A percentile compares a stretch with the other conserved stretches of the same genome.
Conservation (phyloP, 53 echinoderm and acorn worm genomes). For the Pentamera pediparva region DNA sequence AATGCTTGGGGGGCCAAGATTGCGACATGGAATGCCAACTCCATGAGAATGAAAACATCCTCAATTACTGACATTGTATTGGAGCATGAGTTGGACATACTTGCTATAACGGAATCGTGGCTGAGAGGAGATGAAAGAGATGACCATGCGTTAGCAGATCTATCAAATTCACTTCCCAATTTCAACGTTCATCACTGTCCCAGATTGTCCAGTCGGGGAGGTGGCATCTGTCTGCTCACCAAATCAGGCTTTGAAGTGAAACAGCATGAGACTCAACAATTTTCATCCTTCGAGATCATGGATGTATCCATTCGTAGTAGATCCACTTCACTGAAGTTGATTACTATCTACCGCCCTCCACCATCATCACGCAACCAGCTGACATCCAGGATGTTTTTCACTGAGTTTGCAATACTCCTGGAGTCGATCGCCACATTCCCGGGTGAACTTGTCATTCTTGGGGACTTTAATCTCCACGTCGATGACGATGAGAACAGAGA, state of each 20-base stretch:
- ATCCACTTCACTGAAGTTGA: neutral
- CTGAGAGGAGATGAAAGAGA: neutral
- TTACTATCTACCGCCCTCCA: neutral
- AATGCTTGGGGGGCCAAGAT: too few species aligned
- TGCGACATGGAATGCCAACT: too few species aligned
- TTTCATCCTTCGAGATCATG: neutral
- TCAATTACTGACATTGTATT: neutral
- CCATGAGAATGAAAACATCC: too few species aligned
- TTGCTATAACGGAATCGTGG: constrained; percentile 1
- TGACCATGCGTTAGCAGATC: neutral
- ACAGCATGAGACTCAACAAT: neutral
- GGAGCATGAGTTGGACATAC: neutral
- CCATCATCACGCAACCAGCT: neutral
- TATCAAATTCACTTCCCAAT: neutral
- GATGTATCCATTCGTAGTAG: neutral
- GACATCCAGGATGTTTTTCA: neutral
- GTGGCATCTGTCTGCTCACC: neutral
- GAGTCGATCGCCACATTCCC: neutral
- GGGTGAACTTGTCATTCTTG: neutral
- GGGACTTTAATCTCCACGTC: neutral
- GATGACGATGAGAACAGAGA: too few species aligned
- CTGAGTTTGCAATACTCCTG: neutral
- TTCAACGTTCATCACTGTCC: constrained; percentile 11
- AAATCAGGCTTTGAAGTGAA: constrained; percentile 1
- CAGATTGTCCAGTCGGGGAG: neutral